Evolutionary conservation across 2,888 invertebrate genomes (phyloP).

Genomic region (Pseudococcus viburni): DNA sequence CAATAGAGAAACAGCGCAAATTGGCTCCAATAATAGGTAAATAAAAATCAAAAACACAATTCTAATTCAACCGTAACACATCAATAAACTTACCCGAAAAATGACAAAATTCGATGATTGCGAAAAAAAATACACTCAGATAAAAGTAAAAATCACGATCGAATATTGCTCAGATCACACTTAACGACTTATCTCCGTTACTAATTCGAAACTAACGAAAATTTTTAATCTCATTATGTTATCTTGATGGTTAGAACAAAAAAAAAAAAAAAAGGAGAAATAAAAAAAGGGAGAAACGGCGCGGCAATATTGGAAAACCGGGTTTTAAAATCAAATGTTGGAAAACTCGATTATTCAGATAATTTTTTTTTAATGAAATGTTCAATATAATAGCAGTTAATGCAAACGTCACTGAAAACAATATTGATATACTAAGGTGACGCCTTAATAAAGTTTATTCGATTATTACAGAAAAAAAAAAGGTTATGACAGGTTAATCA

Average conservation of each 20-base stretch:
- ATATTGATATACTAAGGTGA: constrained; percentile 45
- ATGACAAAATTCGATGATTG: not conserved
- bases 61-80: not conserved
- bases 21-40: not conserved
- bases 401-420: constrained; percentile 51
- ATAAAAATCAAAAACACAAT: constrained; percentile 18
- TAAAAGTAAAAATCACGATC: not conserved
- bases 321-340: constrained; percentile 40
- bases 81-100: constrained; percentile 14
- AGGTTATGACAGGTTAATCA: constrained; percentile 57
- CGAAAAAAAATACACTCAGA: not conserved
- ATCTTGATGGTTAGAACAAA: not conserved
- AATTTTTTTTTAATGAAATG: constrained; percentile 53
- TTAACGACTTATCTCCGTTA: constrained; percentile 30
- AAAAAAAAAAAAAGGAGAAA: not conserved
- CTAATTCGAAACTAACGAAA: constrained; percentile 44
- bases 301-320: constrained; percentile 53
- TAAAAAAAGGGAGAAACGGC: not conserved
- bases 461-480: constrained; percentile 26
- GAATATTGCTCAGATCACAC: not conserved
- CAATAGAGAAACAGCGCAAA: not conserved
- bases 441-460: constrained; percentile 45
- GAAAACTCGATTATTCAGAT: constrained; percentile 56
- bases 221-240: constrained; percentile 53
- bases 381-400: constrained; percentile 44